Evolutionary conservation across 2,888 invertebrate species (phyloP).

Genomic region (Idaea aversata): DNA sequence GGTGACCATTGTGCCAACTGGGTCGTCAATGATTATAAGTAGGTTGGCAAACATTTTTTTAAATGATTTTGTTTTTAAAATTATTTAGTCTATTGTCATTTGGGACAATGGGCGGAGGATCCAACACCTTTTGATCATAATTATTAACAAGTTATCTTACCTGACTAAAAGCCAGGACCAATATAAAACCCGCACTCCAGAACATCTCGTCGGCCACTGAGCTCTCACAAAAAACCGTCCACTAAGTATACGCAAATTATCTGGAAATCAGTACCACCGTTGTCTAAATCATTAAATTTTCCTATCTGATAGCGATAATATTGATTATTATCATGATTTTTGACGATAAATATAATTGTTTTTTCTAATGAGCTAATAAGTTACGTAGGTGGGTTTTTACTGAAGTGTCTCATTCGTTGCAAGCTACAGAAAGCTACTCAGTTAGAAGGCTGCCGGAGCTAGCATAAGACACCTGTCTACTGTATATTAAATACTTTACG

Average conservation of each 20-base stretch:
- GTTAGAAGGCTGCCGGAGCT: too few relatives aligned
- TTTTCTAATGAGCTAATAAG: not conserved
- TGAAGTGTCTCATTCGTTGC: not conserved
- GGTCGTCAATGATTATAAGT: too few relatives aligned
- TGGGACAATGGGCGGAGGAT: too few relatives aligned
- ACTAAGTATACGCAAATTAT: constrained; percentile 10
- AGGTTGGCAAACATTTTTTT: too few relatives aligned
- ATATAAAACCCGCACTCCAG: constrained; percentile 39
- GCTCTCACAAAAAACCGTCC: constrained; percentile 2
- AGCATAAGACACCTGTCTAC: too few relatives aligned
- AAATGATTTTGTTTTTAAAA: too few relatives aligned
- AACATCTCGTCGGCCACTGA: constrained; percentile 47
- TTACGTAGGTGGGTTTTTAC: not conserved
- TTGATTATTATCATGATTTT: not conserved
- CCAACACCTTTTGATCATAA: not conserved
- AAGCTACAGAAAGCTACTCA: not conserved
- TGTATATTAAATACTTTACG: too few relatives aligned
- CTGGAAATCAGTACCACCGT: constrained; percentile 4
- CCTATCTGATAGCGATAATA: not conserved
- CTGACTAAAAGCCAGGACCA: constrained; percentile 45
- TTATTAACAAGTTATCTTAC: constrained; percentile 32
- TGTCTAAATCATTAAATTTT: not conserved
- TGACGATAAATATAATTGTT: not conserved
- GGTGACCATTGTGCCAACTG: too few relatives aligned
- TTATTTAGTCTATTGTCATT: too few relatives aligned